Conservation (phyloP, 1,140 invertebrate species). For the Bombus turneri region DNA sequence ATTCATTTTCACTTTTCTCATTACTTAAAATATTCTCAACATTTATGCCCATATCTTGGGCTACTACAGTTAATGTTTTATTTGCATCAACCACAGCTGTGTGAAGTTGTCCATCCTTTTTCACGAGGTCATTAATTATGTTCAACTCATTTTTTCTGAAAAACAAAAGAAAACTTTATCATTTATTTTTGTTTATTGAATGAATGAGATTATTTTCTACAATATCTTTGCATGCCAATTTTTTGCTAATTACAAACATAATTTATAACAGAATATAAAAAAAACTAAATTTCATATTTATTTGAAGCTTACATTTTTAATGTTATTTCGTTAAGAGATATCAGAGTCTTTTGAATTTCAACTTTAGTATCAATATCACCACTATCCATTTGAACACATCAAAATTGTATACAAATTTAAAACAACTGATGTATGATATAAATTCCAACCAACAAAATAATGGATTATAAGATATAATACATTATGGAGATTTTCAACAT, state of each 20-base stretch:
- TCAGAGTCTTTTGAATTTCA: constrained; percentile 60
- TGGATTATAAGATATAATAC: neutral
- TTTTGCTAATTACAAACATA: neutral
- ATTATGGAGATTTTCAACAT: neutral
- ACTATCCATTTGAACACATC: neutral
- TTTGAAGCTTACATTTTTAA: constrained; percentile 67
- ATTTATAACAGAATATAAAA: neutral
- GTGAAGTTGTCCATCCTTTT: constrained; percentile 65
- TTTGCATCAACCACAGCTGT: constrained; percentile 61
- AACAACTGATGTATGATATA: neutral
- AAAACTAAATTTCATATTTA: neutral
- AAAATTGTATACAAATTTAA: neutral
- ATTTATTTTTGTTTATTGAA: neutral
- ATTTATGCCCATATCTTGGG: constrained; percentile 45
- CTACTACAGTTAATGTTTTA: constrained; percentile 50
- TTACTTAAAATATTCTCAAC: constrained; percentile 4
- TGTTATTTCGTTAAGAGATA: constrained; percentile 60
- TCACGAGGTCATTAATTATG: constrained; percentile 66
- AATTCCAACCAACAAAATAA: neutral
- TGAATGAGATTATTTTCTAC: neutral
- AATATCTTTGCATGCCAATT: too few species aligned
- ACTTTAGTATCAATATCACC: constrained; percentile 42
- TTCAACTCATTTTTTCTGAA: constrained; percentile 70
- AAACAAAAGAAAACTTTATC: constrained; percentile 28
- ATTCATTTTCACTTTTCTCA: neutral